These are phyloP conservation scores for Labeo calbasu DNA, from an alignment of 2,797 vertebrate genomes.

Conservation along the genomic window DNA sequence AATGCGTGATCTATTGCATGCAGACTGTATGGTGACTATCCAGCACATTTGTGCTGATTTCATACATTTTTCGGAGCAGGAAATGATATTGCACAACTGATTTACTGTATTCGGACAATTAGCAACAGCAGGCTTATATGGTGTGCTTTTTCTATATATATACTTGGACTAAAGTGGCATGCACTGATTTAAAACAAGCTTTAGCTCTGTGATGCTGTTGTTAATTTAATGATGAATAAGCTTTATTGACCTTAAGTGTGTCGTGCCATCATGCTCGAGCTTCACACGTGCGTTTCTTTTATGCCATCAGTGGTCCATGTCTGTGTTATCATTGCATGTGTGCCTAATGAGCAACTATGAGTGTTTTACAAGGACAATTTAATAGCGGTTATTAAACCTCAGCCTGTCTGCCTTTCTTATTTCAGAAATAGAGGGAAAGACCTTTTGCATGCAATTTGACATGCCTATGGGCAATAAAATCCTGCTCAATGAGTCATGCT, in stretches of 20 bases:
- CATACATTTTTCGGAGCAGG: neutral
- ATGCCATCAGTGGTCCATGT: slow-evolving; percentile 8
- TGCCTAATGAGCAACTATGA: slow-evolving; percentile 43
- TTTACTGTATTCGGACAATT: neutral
- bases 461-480: slow-evolving; percentile 27
- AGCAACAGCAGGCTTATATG: neutral
- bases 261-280: slow-evolving; percentile 3
- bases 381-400: slow-evolving; percentile 50
- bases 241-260: neutral
- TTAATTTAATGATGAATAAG: neutral
- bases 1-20: slow-evolving; percentile 25
- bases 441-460: slow-evolving; percentile 22
- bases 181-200: neutral
- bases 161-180: neutral
- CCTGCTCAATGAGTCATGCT: slow-evolving; percentile 20
- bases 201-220: neutral
- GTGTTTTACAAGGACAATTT: slow-evolving; percentile 47
- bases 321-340: slow-evolving; percentile 33
- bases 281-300: slow-evolving; percentile 25
- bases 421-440: slow-evolving; percentile 10
- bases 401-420: slow-evolving; percentile 22
- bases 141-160: neutral
- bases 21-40: slow-evolving; percentile 7
- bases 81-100: neutral
- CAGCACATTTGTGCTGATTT: slow-evolving; percentile 12